Percentiles rank a stretch among this genome's conserved stretches.
Conservation (phyloP, 2,797 vertebrate genomes). For the Mormyrops boulengeri region DNA sequence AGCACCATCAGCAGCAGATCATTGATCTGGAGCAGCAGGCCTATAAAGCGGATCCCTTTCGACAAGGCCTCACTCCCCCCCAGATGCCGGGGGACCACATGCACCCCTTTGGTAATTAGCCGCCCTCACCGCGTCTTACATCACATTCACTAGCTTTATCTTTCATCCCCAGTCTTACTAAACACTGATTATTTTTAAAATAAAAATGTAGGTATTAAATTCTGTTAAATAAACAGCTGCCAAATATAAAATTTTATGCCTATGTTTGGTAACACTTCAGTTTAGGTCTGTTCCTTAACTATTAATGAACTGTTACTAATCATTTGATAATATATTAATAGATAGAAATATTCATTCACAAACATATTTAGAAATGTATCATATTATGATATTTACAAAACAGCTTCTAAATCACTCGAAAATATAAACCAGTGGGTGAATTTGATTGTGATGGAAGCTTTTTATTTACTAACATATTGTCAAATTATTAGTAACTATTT, state of each 20-base stretch:
- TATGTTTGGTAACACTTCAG: not conserved
- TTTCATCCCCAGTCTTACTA: not conserved
- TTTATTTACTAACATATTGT: not conserved
- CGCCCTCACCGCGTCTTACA: not conserved
- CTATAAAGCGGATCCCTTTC: constrained; percentile 80
- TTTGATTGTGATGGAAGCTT: not conserved
- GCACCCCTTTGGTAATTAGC: constrained; percentile 86
- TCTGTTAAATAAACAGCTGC: not conserved
- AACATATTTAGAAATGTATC: not conserved
- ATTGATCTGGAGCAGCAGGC: constrained; percentile 74
- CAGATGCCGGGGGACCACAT: constrained; percentile 98
- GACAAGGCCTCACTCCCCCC: constrained; percentile 89
- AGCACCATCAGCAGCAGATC: constrained; percentile 66
- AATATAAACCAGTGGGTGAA: not conserved
- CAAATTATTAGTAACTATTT: not conserved
- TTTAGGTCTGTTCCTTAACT: not conserved
- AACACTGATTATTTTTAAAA: not conserved
- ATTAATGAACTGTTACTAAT: not conserved
- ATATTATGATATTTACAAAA: not conserved
- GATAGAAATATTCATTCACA: not conserved
- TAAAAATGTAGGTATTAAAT: not conserved
- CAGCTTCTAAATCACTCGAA: not conserved
- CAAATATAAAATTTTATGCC: not conserved
- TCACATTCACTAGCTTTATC: not conserved
- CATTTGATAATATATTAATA: not conserved